Conservation (phyloP, 2,797 vertebrate genomes). For the Argya squamiceps region DNA sequence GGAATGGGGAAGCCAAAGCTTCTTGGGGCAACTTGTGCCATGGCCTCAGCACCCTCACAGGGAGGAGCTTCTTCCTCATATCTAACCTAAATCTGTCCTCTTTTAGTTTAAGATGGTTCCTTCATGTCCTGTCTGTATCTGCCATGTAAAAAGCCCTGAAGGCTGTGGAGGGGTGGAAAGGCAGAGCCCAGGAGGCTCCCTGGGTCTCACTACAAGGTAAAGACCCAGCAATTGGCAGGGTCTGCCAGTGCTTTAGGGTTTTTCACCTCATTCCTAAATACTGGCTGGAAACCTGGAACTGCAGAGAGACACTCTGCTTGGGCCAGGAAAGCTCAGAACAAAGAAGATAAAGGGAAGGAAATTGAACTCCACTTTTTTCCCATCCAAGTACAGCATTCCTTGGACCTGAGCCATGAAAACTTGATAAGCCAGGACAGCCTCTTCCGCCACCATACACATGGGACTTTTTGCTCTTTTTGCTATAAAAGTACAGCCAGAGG, state of each 20-base stretch:
- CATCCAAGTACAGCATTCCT: not conserved
- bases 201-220: rapidly evolving
- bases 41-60: not conserved
- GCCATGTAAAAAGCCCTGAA: not conserved
- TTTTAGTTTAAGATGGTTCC: not conserved
- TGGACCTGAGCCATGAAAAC: not conserved
- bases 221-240: not conserved
- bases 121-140: not conserved
- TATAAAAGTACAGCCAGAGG: not conserved
- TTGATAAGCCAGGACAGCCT: not conserved
- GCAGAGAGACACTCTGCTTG: not conserved
- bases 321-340: not conserved
- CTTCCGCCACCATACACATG: rapidly evolving
- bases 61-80: not conserved
- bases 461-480: not conserved
- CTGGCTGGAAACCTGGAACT: not conserved
- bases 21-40: not conserved
- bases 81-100: not conserved
- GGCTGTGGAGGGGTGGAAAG: not conserved
- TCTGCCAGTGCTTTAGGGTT: not conserved
- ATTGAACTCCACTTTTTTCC: not conserved
- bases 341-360: not conserved
- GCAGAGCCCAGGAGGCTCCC: not conserved
- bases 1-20: not conserved
- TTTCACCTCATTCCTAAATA: not conserved